Conservation (phyloP, 2,113 vertebrate genomes). For the Dromiciops gliroides region DNA sequence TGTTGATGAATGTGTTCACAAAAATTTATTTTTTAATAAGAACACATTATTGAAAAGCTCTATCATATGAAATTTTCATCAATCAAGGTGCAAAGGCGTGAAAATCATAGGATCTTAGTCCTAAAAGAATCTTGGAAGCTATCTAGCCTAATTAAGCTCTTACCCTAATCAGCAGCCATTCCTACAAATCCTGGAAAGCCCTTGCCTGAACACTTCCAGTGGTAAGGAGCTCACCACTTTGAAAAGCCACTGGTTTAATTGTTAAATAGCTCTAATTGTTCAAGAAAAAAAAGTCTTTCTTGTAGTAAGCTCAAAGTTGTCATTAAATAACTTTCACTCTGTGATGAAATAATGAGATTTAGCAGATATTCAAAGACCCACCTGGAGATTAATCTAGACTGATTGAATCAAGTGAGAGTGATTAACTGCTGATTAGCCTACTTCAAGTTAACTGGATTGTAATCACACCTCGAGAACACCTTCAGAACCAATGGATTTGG, state of each 20-base stretch:
- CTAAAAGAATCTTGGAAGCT: not conserved
- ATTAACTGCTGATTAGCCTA: no score
- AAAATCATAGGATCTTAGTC: constrained; percentile 1
- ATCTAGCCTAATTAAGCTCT: not conserved
- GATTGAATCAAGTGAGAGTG: no score
- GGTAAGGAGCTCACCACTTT: not conserved
- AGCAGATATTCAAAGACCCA: no score
- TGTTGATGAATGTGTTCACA: not conserved
- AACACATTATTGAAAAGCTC: not conserved
- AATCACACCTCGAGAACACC: no score
- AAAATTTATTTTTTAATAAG: constrained; percentile 20
- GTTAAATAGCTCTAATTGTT: not conserved
- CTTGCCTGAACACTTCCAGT: not conserved
- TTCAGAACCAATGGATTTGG: no score
- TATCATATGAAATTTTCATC: not conserved
- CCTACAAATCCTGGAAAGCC: not conserved
- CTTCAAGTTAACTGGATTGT: no score
- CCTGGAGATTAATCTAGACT: no score
- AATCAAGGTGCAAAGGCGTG: not conserved
- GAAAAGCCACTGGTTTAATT: not conserved
- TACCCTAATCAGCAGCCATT: not conserved
- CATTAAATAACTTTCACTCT: not conserved
- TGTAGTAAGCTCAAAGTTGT: not conserved
- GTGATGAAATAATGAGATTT: no score
- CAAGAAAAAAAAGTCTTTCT: constrained; percentile 25